Base-by-base conservation (phyloP, 2,888 invertebrate species). In the Aleiodes testaceus region DNA sequence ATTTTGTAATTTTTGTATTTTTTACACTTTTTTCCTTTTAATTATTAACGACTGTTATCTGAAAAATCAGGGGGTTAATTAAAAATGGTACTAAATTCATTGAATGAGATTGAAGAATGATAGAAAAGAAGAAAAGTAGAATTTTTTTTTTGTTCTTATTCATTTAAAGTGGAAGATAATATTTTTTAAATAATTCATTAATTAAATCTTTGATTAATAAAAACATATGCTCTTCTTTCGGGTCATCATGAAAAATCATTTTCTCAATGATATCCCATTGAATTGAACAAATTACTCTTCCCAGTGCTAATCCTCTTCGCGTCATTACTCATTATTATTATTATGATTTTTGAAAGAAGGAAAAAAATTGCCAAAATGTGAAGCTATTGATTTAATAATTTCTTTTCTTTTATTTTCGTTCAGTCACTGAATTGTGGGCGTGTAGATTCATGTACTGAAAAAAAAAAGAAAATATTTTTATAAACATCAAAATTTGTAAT, bases 401-500 rank as follows among this genome's bases (percentile, higher is more conserved):
- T 20, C 16, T 55, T 36, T 45, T 42, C 30, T 55, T 59, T 66
- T 70, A 50, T 79, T 79, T 79, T 77, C 74, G 77, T 83, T 82
- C 75, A 79, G 78, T 84, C 84, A 85, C 85, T 85, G 84, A 84
- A 84, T 78, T 76, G 78, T 77, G 77, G 75, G 76, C 77, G 77
- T 9, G 11, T 52, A 52, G 12, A 12, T 18, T 20, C 74, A 77
- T 72, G 77, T 75, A 72, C 73, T 80, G 74, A 73, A 73, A 74
- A 73, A 65, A 72, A 53, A 65, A 72, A 53, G 73, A 36, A 36
- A 2, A 36, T 36, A 36, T 36, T 36, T 36, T 36, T 36, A 9
- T 7, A 36, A 36, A 36, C 36, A 36, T 36, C 36, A 36, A 36
- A 36, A 36, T 36, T 36, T 36, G 36, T 36, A 36, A 36, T 36